Evolutionary conservation across 1,140 invertebrate genomes (phyloP).

Genomic region (Hylaeus anthracinus): DNA sequence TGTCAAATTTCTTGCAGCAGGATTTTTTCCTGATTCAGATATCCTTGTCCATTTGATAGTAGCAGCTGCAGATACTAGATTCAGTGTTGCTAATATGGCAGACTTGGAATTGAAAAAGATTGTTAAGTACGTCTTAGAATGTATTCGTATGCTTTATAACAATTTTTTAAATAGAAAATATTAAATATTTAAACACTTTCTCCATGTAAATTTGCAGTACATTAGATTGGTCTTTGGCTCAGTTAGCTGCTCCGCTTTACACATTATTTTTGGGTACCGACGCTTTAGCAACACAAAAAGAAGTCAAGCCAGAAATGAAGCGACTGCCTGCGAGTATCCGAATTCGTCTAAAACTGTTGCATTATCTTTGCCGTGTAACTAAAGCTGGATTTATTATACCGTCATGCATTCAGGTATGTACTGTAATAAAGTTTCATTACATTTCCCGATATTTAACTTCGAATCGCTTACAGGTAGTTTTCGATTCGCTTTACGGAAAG

Average conservation of each 20-base stretch:
- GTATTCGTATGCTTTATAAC: not conserved
- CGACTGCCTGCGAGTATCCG: constrained; percentile 89
- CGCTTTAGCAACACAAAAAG: constrained; percentile 82
- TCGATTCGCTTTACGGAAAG: constrained; percentile 92
- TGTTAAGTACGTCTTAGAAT: constrained; percentile 81
- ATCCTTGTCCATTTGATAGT: constrained; percentile 90
- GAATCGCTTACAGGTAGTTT: constrained; percentile 85
- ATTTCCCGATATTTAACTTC: constrained; percentile 23
- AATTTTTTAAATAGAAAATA: constrained; percentile 80
- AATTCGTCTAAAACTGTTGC: constrained; percentile 91
- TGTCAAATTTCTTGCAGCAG: constrained; percentile 90
- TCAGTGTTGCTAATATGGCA: constrained; percentile 89
- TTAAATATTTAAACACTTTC: constrained; percentile 39
- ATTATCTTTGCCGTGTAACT: constrained; percentile 90
- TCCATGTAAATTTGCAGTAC: constrained; percentile 40
- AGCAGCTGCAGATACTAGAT: constrained; percentile 92
- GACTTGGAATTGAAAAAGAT: constrained; percentile 89
- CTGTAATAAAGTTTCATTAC: constrained; percentile 7
- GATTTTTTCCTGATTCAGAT: constrained; percentile 88
- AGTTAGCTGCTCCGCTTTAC: constrained; percentile 88
- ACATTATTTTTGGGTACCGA: constrained; percentile 88
- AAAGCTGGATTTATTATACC: constrained; percentile 90
- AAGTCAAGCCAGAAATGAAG: constrained; percentile 84
- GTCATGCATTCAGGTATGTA: constrained; percentile 87
- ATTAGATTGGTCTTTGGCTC: constrained; percentile 88